Evolutionary conservation across 2,888 invertebrate genomes (phyloP), one percentile per base, ranked within the genome.

Genomic region (Campoplex capitator): DNA sequence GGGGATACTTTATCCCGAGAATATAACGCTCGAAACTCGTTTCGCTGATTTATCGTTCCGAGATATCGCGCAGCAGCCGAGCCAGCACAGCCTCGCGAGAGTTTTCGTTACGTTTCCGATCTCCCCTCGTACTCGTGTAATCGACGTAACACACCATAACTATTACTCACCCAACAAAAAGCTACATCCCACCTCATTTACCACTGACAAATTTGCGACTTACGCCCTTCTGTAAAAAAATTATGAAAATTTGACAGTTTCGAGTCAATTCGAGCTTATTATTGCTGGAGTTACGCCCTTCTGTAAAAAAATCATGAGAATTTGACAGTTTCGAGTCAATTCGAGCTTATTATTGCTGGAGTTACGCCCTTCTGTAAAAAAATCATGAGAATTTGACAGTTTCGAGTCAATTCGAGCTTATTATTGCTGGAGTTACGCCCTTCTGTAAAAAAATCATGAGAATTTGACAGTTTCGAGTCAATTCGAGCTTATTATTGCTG

Each of bases 31-130:
- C 38, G 28, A 71, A 82, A 74, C 85, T 77, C 71, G 85, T 85
- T 85, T 73, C 77, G 68, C 73, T 74, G 85, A 85, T 85, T 85
- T 85, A 85, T 85, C 85, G 76, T 67, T 75, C 73, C 23, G 68
- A 51, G 81, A 81, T 85, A 77, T 80, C 76, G 38, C 38, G 6
- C 38, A 23, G 75, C 54, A 18, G 18, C 42, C 42, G 74, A 51
- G 58, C 83, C 16, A 73, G 77, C 23, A 23, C 42, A 75, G 45
- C 74, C 58, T 68, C 48, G 65, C 77, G 77, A 23, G 23, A 23
- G 23, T 45, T 73, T 56, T 78, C 73, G 83, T 83, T 84, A 84
- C 83, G 56, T 73, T 84, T 78, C 54, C 78, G 83, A 84, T 78
- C 73, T 73, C 73, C 73, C 45, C 38, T 23, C 23, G 45, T 65